These are phyloP conservation scores for Dysdera silvatica DNA, from an alignment of 1,140 invertebrate genomes.

Conservation along the genomic window DNA sequence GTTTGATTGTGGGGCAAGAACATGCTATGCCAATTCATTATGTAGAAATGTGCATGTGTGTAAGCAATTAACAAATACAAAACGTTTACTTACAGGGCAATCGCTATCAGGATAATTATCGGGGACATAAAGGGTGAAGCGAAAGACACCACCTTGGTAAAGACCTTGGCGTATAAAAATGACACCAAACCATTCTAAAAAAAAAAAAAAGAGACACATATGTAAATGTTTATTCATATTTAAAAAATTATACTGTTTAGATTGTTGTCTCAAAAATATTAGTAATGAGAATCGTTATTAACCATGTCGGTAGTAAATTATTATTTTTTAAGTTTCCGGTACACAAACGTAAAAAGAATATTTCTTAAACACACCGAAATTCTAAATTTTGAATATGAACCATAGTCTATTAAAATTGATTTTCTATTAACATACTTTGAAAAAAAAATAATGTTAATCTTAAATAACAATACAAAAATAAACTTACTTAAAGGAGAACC, in stretches of 20 bases:
- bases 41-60: too few species aligned
- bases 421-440: neutral
- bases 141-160: conserved; percentile 80
- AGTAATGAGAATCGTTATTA: neutral
- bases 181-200: conserved; percentile 85
- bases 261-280: neutral
- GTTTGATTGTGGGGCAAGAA: too few species aligned
- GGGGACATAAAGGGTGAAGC: conserved; percentile 75
- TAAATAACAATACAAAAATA: neutral
- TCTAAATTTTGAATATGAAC: neutral
- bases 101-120: conserved; percentile 79
- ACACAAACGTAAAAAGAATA: neutral
- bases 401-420: neutral
- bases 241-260: neutral
- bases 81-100: conserved; percentile 55
- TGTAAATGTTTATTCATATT: neutral
- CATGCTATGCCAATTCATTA: too few species aligned
- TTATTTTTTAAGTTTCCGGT: neutral
- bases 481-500: conserved; percentile 50
- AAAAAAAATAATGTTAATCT: neutral
- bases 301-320: neutral
- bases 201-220: conserved; percentile 34
- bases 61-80: too few species aligned
- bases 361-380: neutral
- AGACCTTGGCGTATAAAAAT: conserved; percentile 78